Evolutionary conservation across 2,797 vertebrate genomes (phyloP), one percentile per base, ranked within the genome.

Genomic region (Sebastes cheni): DNA sequence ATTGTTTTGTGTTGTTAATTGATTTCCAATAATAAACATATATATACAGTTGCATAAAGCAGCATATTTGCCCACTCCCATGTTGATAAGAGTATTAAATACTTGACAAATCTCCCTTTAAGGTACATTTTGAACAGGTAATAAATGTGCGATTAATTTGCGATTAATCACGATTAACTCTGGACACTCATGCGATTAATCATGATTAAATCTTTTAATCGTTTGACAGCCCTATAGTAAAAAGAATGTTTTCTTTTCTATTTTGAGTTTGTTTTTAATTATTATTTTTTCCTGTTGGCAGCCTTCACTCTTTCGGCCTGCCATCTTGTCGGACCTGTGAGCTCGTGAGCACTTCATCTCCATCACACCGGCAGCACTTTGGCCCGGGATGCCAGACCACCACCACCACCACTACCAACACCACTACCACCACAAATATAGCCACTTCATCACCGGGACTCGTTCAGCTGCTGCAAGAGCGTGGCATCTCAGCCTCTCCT

Each of bases 291-390:
- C 82, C 75, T 42, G 16, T 90, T 62, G 2, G 10, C 91, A 97
- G 97, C 95, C 87, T 96, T 94, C 88, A 39, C 91, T 82, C 95
- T 94, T 83, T 92, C 93, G 79, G 93, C 91, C 84, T 96, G 94
- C 92, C 97, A 93, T 86, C 96, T 95, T 91, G 92, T 96, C 89
- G 96, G 93, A 94, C 92, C 95, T 58, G 89, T 96, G 95, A 95
- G 93, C 91, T 95, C 90, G 52, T 97, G 93, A 97, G 68, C 71
- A 65, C 89, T 8, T 88, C 89, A n/a, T 65, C 78, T 7, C 23
- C 79, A 25, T 81, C 80, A 72, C 81, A 72, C n/a, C 88, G 75
- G 68, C 88, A 84, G 61, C 83, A 81, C 69, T 79, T 82, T 62
- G 72, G 54, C 64, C 11, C 11, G 1, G 72, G 56, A 73, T 42